A percentile compares a stretch with the other conserved stretches of the same genome.
These are phyloP conservation scores for Acrocyrtus sp. DNA, from an alignment of 2,888 invertebrate genomes.

Conservation along the genomic window DNA sequence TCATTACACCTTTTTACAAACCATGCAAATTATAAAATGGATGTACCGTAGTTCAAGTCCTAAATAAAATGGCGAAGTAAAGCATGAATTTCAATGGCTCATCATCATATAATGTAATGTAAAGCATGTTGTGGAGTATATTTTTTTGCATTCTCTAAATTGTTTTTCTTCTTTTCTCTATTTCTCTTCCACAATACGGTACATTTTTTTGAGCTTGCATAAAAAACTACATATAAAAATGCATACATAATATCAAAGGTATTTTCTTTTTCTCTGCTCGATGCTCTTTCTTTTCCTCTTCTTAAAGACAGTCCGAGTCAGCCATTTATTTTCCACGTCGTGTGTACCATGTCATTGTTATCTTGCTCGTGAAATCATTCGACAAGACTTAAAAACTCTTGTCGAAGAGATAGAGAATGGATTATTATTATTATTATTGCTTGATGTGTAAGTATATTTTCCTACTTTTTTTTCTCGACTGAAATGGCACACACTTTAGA, in stretches of 20 bases:
- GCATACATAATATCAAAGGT: conserved; percentile 15
- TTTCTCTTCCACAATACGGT: not conserved
- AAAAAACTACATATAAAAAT: not conserved
- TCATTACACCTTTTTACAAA: not conserved
- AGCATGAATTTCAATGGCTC: not conserved
- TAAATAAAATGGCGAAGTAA: too few relatives aligned
- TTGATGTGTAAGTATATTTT: not conserved
- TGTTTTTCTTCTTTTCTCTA: not conserved
- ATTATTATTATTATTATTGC: conserved; percentile 38
- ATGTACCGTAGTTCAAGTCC: too few relatives aligned
- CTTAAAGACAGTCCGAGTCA: conserved; percentile 8
- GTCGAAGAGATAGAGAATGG: conserved; percentile 36
- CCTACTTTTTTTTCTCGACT: conserved; percentile 31
- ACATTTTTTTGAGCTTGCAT: not conserved
- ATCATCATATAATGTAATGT: not conserved
- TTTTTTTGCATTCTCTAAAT: not conserved
- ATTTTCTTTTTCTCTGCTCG: conserved; percentile 10
- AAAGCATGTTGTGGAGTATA: not conserved
- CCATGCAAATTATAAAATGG: not conserved
- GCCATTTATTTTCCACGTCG: conserved; percentile 59
- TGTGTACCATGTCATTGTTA: conserved; percentile 60
- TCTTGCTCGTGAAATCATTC: conserved; percentile 55
- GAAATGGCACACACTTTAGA: conserved; percentile 38
- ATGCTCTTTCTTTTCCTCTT: conserved; percentile 8
- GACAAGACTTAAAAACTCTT: conserved; percentile 38